These are phyloP conservation scores for Varroa destructor DNA, from an alignment of 1,140 invertebrate species.

Conservation along the genomic window DNA sequence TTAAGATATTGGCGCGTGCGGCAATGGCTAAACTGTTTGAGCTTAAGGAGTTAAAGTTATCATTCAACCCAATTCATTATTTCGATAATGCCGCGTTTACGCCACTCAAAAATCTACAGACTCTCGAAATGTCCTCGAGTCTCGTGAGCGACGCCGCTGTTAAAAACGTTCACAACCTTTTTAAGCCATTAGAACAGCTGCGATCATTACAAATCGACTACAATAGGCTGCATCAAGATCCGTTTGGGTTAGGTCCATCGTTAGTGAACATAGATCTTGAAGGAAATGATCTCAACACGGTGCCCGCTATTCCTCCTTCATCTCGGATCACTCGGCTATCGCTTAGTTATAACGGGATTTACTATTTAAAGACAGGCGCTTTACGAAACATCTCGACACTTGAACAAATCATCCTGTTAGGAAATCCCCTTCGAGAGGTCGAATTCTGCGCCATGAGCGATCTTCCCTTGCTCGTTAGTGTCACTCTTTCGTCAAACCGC, in stretches of 20 bases:
- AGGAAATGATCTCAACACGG: conserved; percentile 21
- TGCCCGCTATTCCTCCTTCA: neutral
- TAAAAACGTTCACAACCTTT: neutral
- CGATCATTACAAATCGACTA: conserved; percentile 20
- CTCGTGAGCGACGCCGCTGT: conserved; percentile 2
- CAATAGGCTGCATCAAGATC: neutral
- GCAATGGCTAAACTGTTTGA: conserved; percentile 1
- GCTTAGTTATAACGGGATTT: conserved; percentile 23
- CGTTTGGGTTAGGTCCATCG: neutral
- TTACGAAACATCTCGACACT: conserved; percentile 7
- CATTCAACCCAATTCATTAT: conserved; percentile 12
- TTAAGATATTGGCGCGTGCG: neutral
- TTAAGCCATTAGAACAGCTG: conserved; percentile 1
- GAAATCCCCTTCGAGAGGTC: conserved; percentile 25
- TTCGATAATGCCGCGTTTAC: neutral
- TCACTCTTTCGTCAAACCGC: conserved; percentile 11
- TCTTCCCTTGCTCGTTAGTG: conserved; percentile 10
- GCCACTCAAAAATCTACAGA: conserved; percentile 4
- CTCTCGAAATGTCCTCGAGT: conserved; percentile 18
- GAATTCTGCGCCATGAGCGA: neutral
- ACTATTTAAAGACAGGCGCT: neutral
- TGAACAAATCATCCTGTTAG: conserved; percentile 6
- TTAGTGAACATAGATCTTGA: conserved; percentile 13
- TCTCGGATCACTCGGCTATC: conserved; percentile 1
- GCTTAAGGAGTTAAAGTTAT: conserved; percentile 20